phyloP scores from a whole-genome alignment of 1,140 invertebrate species.

The Ericerus pela region DNA sequence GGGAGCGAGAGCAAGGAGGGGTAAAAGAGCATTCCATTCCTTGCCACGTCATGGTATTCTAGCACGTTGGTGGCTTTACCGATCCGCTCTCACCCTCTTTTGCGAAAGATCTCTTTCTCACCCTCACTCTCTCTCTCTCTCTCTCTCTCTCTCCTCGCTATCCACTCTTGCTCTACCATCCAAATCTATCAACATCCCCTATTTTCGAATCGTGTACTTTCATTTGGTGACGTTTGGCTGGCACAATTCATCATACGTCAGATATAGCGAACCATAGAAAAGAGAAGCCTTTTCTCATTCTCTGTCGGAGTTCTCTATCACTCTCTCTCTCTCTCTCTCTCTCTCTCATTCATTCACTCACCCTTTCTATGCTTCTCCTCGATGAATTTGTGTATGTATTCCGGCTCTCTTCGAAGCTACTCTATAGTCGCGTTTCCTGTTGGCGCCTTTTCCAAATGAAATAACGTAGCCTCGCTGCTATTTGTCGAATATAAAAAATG shows the following conservation, averaged over 20 bases:
- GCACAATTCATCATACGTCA: conserved; percentile 6
- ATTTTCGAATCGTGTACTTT: conserved; percentile 8
- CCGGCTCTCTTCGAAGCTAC: too few species aligned
- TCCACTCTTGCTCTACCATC: background rate
- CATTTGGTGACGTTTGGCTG: conserved; percentile 11
- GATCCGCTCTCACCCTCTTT: background rate
- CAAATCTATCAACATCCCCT: conserved; percentile 7
- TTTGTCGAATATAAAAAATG: too few species aligned
- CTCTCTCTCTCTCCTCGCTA: background rate
- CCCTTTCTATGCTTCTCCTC: too few species aligned
- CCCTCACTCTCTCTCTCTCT: background rate
- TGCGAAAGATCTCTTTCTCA: background rate
- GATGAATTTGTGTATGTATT: too few species aligned
- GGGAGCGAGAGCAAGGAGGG: too few species aligned
- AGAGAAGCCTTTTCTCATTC: conserved; percentile 5
- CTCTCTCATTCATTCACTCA: background rate
- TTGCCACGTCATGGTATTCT: too few species aligned
- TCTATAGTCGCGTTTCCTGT: background rate
- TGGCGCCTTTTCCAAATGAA: conserved; percentile 3
- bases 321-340: background rate
- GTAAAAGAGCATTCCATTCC: too few species aligned
- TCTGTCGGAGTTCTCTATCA: background rate
- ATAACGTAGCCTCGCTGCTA: too few species aligned
- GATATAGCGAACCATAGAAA: conserved; percentile 2
- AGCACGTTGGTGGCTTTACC: too few species aligned